Evolutionary conservation across 2,797 vertebrate species (phyloP), one percentile per base, ranked within the genome.

Genomic region (Heterohyrax brucei): DNA sequence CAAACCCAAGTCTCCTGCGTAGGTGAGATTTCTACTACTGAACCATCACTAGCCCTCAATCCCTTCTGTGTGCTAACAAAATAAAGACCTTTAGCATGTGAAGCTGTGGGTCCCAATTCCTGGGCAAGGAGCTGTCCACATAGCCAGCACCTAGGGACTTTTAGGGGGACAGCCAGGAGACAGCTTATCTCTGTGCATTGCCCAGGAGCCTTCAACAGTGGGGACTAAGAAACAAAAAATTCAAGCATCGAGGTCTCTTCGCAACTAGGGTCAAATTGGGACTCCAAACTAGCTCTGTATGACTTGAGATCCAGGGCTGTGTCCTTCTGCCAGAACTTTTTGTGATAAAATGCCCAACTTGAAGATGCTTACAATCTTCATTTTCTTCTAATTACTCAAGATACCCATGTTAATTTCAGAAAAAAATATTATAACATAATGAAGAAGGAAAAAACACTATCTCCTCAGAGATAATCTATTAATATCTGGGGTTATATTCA

Each of bases 401-500:
- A 85, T 70, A 62, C 64, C 24, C 28, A 1, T 39, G 33, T 33
- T 53, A n/a, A 30, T 82, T 77, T 91, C 53, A 82, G 61, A 77
- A 91, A 85, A 82, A 76, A 66, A 88, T 50, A 14, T 64, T 59
- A 84, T 48, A 92, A 62, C 22, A 75, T 59, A 84, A 59, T 73
- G 91, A 61, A 72, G 56, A 53, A 87, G 77, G 62, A 59, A 77
- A 95, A 46, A 66, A 78, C 28, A 44, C 48, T 14, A 13, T 68
- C 68, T 86, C 24, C 30, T 26, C n/a, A 77, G 50, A 82, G 61
- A 70, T 46, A 61, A 90, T 62, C 18, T 90, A 62, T 66, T 81
- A 50, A 84, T 79, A 84, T 48, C 33, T 66, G 46, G 62, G 33
- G 13, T 83, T 73, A 56, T 70, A 72, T 70, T 84, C 87, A 70